phyloP scores from a whole-genome alignment of 2,888 invertebrate species.

The Pocota personata region DNA sequence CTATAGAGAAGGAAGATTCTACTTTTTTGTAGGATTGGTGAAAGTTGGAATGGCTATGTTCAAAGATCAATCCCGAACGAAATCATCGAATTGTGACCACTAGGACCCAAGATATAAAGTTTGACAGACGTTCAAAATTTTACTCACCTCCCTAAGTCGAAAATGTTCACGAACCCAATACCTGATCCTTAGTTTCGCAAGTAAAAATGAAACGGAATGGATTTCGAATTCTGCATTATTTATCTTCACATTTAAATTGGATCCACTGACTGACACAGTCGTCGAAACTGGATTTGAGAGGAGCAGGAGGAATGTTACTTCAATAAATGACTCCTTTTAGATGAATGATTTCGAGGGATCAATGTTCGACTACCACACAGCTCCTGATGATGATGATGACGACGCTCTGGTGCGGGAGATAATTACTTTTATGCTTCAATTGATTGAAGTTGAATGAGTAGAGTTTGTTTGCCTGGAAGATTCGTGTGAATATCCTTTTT shows the following conservation, averaged over 20 bases:
- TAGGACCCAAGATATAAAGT: too few relatives aligned
- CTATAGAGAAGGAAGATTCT: too few relatives aligned
- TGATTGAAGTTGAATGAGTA: slow-evolving; percentile 67
- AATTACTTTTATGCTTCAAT: slow-evolving; percentile 73
- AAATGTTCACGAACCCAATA: background rate
- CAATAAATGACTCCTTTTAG: slow-evolving; percentile 62
- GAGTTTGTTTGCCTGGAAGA: slow-evolving; percentile 54
- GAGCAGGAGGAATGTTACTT: slow-evolving; percentile 4
- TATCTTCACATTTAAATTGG: slow-evolving; percentile 60
- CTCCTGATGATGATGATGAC: background rate
- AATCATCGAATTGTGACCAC: too few relatives aligned
- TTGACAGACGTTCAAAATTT: too few relatives aligned
- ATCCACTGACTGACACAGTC: slow-evolving; percentile 42
- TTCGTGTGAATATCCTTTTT: slow-evolving; percentile 63
- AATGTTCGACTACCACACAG: background rate
- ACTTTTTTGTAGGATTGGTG: too few relatives aligned
- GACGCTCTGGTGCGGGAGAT: slow-evolving; percentile 45
- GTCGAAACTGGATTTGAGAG: slow-evolving; percentile 35
- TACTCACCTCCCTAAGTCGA: too few relatives aligned
- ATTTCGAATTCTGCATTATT: slow-evolving; percentile 33
- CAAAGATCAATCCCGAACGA: too few relatives aligned
- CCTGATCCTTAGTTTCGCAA: background rate
- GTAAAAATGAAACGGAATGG: background rate
- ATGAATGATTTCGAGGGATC: slow-evolving; percentile 57
- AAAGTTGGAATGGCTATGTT: too few relatives aligned